Conservation (phyloP, 2,797 vertebrate species). For the Periparus ater region DNA sequence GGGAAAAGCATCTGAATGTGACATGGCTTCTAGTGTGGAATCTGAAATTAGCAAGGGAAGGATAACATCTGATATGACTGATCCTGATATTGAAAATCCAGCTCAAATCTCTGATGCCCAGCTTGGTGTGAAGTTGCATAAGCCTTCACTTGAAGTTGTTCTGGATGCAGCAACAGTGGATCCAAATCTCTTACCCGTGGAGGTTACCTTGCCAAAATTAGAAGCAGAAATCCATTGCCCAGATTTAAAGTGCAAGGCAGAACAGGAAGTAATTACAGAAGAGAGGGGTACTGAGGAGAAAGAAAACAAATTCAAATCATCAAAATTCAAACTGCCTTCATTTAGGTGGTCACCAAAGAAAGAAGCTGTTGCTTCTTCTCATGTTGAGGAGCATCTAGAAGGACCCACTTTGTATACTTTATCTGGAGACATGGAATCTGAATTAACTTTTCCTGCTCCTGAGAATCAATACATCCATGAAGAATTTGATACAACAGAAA, state of each 20-base stretch:
- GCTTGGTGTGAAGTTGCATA: not conserved
- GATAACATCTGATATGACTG: not conserved
- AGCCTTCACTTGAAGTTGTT: not conserved
- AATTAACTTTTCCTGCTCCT: not conserved
- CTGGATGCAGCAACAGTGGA: not conserved
- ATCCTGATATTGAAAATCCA: not conserved
- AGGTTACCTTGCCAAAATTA: not conserved
- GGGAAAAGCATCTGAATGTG: not conserved
- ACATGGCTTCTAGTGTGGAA: fast-evolving
- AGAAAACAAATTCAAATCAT: constrained; percentile 63
- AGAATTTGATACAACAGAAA: constrained; percentile 1
- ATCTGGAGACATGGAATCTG: not conserved
- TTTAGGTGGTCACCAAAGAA: constrained; percentile 70
- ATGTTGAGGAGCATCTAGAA: not conserved
- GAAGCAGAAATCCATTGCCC: not conserved
- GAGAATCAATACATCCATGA: not conserved
- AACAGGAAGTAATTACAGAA: not conserved
- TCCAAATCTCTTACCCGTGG: not conserved
- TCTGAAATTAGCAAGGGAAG: not conserved
- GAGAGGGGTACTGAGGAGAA: constrained; percentile 11
- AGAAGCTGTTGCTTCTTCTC: not conserved
- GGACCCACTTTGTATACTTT: not conserved
- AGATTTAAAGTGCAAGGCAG: not conserved
- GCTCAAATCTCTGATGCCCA: not conserved
- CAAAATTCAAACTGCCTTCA: constrained; percentile 69